Base-by-base conservation (phyloP, 1,140 invertebrate species). In the Rhopalosiphum maidis region DNA sequence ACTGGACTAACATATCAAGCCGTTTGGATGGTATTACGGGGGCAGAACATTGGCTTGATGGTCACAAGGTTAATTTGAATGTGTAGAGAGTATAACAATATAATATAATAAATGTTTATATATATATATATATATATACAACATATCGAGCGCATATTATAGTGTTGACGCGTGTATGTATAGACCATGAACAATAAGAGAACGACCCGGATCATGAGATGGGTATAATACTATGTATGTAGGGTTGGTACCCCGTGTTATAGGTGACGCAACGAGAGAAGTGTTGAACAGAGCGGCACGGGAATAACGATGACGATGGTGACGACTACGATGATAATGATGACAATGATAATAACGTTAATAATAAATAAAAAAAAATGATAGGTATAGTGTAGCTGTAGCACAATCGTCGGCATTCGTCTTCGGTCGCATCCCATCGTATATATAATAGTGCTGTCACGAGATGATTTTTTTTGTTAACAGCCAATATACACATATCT, bases 51-150 rank as follows among this genome's bases (percentile, higher is more conserved):
- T 89, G 48, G 21, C 46, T 37, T 11, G 48, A 35, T 21, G 86
- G 86, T 88, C 46, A 88, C 46, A n/a, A 89, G 87, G 48, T 89
- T 54, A 89, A 89, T 89, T 54, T 89, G 87, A 54, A 89, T 37
- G n/a, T 51, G 54, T 2, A n/a, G 30, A 51, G 46, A 86, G 3
- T 43, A 46, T 30, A 43, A 83, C n/a, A 83, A 83, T 86, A 18
- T 46, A n/a, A 43, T 88, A 88, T 22, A 48, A n/a, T 30, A 46
- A 35, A 88, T 2, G 48, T 85, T 22, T 48, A 21, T 88, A 2
- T 37, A 37, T 37, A 37, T 37, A 35, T 51, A 30, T n/a, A 11
- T 18, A 51, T 21, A 51, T 18, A 18, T 51, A 51, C 4, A 51
- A 51, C 18, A 18, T 77, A 85, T 23, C 83, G 41, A 43, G 2